These are phyloP conservation scores for Rynchops niger DNA, from an alignment of 2,113 vertebrate genomes.

Conservation along the genomic window DNA sequence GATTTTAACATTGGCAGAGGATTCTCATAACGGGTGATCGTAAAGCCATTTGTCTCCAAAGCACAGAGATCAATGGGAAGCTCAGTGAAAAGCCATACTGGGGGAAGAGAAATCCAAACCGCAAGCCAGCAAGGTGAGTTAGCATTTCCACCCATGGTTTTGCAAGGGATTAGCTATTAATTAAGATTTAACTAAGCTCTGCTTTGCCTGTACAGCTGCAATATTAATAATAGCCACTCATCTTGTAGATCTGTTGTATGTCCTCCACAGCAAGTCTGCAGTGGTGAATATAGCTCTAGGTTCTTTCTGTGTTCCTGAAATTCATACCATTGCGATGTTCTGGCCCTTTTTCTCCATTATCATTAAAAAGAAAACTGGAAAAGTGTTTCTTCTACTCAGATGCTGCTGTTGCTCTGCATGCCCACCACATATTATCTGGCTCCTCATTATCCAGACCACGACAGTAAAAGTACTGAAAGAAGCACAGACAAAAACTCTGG, in stretches of 20 bases:
- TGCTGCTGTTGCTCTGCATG: neutral
- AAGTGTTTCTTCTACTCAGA: neutral
- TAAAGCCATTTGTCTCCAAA: neutral
- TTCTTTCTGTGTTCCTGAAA: neutral
- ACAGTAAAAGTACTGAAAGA: neutral
- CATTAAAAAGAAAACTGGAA: neutral
- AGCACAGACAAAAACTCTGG: neutral
- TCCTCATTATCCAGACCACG: neutral
- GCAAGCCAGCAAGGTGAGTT: neutral
- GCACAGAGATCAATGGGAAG: neutral
- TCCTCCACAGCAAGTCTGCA: neutral
- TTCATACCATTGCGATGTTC: neutral
- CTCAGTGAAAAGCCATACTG: neutral
- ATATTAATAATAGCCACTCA: neutral
- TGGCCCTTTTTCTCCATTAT: neutral
- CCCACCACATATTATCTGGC: neutral
- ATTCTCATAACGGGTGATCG: neutral
- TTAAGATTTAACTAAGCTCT: neutral
- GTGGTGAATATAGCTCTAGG: neutral
- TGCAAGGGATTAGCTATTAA: neutral
- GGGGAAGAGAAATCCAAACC: neutral
- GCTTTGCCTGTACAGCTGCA: neutral
- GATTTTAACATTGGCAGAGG: neutral
- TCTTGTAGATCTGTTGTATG: neutral
- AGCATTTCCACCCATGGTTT: neutral